Conservation (phyloP, 2,113 vertebrate species). For the human (Homo sapiens) region GRCh38 chr2:187187501-187188000, state of each 20-base stretch:
- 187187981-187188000: background rate
- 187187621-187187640: constrained; percentile 62
- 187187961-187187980: background rate
- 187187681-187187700: constrained; percentile 65
- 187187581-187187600: background rate
- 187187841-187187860: constrained; percentile 56
- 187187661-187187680: constrained; percentile 23
- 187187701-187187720: constrained; percentile 46
- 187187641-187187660: constrained; percentile 59
- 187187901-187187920: constrained; percentile 45
- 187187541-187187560: background rate
- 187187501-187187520: background rate
- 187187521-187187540: background rate
- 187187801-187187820: constrained; percentile 49
- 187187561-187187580: background rate
- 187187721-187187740: constrained; percentile 65
- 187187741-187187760: constrained; percentile 73
- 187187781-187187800: constrained; percentile 81
- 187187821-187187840: constrained; percentile 67
- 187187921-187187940: constrained; percentile 26
- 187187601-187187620: constrained; percentile 38
- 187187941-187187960: background rate
- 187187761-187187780: constrained; percentile 61
- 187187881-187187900: background rate
- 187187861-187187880: constrained; percentile 38